Percentiles rank a stretch among this genome's conserved stretches.
Evolutionary conservation across 2,888 invertebrate species (phyloP).

Genomic region (Adineta ricciae): DNA sequence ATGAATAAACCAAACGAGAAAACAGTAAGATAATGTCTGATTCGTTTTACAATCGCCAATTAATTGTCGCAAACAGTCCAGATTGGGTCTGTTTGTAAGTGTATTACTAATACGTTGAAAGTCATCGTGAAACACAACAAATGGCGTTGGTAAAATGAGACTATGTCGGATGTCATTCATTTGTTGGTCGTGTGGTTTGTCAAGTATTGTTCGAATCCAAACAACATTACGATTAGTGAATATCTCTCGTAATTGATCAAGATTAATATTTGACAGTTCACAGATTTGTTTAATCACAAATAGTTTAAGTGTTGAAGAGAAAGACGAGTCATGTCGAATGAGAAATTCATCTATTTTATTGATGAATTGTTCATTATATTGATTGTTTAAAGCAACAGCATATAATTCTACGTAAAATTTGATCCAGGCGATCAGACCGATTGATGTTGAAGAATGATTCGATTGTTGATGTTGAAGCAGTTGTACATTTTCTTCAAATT

Average conservation of each 20-base stretch:
- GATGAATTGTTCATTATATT: not conserved
- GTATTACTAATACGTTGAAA: not conserved
- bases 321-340: not conserved
- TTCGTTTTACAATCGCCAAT: not conserved
- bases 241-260: not conserved
- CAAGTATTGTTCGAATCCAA: not conserved
- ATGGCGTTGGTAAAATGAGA: not conserved
- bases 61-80: not conserved
- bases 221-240: not conserved
- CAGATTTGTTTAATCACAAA: slow-evolving; percentile 2
- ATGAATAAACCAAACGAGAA: not conserved
- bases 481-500: not conserved
- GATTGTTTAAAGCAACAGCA: not conserved
- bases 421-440: not conserved
- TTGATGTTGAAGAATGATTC: not conserved
- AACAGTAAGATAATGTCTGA: not conserved
- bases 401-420: not conserved
- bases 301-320: not conserved
- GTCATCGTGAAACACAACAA: not conserved
- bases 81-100: not conserved
- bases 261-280: not conserved
- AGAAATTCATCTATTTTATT: not conserved
- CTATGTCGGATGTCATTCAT: too few species aligned
- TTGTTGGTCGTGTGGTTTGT: too few species aligned
- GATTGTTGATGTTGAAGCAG: not conserved